Evolutionary conservation across 2,113 vertebrate species (phyloP), one percentile per base, ranked within the genome.

Genomic region (Psettodes erumei): DNA sequence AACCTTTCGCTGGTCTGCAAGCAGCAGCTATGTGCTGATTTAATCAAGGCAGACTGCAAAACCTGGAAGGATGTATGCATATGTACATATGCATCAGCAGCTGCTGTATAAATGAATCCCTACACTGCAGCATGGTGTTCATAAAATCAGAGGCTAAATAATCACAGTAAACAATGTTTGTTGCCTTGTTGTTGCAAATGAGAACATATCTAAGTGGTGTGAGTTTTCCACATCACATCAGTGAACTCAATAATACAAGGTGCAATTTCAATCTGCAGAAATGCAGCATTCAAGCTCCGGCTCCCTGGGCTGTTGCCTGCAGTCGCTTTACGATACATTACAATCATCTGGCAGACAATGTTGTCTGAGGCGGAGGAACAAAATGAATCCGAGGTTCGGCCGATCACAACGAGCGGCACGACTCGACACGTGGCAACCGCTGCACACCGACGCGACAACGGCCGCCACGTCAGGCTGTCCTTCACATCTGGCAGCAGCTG

Each of bases 31-130:
- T n/a, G n/a, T n/a, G n/a, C n/a, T 13, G 67, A 42, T 19, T 55
- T 61, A n/a, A 51, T 59, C 56, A 85, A 63, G 9, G 35, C 70
- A 68, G 66, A 42, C 55, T 65, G 45, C 50, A 60, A 71, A 75
- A 75, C 78, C 35, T 42, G n/a, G 32, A 16, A 42, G 21, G 28
- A 40, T 48, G n/a, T n/a, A n/a, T n/a, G n/a, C n/a, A n/a, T n/a
- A n/a, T n/a, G n/a, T n/a, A n/a, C n/a, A n/a, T n/a, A n/a, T 3
- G 13, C 2, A 30, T 53, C 18, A 47, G 43, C 32, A 54, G 48
- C 28, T 56, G 59, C 54, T 64, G 18, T 15, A 25, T 43, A 15
- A 63, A 48, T 38, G 16, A 27, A 27, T 25, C 32, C 30, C 42
- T 18, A 6, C 38, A 60, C 28, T 6, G 43, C 4, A 13, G 40